Base-by-base conservation (phyloP, 2,797 vertebrate species). In the Falco cherrug region DNA sequence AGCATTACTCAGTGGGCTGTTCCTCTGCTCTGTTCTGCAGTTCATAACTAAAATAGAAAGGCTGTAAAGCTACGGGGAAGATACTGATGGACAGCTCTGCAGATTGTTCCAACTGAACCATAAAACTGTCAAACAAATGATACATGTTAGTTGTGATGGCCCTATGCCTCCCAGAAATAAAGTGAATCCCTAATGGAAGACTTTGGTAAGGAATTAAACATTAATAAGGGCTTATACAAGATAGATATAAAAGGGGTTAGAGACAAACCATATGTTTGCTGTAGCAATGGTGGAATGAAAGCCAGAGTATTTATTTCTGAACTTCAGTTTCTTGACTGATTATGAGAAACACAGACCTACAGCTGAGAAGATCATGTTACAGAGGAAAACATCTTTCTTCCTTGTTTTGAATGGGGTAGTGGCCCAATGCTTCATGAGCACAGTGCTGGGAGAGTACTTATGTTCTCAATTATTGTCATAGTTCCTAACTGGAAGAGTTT, bases 41-140 rank as follows among this genome's bases (percentile, higher is more conserved):
- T 28, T 68, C 64, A 65, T 21, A 43, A 96, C 92, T 86, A 93
- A 97, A 97, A 97, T 95, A 97, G 96, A 95, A 96, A 87, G 73
- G 69, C 68, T 89, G 73, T 33, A 93, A 93, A 96, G 90, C 95
- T 92, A 67, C 9, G 0, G 91, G 95, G 89, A 95, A 83, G 88
- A 89, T 76, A 74, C 33, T 97, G 97, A 97, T 82, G 60, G 97
- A 98, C 95, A 94, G 97, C 47, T 96, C 60, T 96, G 97, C 80
- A 97, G 97, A 98, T 97, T 91, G 95, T 94, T 97, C 87, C 96
- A 97, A 45, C 87, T 95, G 96, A 98, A 98, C 95, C 97, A 97
- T 97, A 97, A 98, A 98, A 89, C 97, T 98, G 98, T 98, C 97
- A 98, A 96, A 97, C 31, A 96, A 96, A 98, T 98, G 59, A 97